Conservation (phyloP, 2,888 invertebrate species). For the Dasysyrphus albostriatus region DNA sequence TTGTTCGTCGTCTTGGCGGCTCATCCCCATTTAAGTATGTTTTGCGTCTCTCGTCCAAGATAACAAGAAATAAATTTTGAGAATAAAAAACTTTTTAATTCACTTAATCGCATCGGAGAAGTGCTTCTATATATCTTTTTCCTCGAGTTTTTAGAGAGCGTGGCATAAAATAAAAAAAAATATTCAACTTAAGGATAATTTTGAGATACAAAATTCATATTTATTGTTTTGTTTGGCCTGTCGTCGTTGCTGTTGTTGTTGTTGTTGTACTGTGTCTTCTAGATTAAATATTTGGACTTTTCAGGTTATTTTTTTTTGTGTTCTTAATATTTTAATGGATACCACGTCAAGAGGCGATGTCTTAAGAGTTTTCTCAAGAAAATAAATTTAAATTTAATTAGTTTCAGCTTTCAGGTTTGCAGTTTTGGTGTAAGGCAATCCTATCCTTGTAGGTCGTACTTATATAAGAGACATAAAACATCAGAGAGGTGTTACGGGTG, state of each 20-base stretch:
- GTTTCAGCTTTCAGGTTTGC: background rate
- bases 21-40: constrained; percentile 48
- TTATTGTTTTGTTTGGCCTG: background rate
- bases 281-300: constrained; percentile 21
- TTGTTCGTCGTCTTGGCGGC: constrained; percentile 6
- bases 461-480: background rate
- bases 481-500: background rate
- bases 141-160: background rate
- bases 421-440: background rate
- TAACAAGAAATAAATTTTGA: constrained; percentile 10
- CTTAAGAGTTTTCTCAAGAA: constrained; percentile 11
- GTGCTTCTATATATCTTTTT: constrained; percentile 38
- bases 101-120: constrained; percentile 69
- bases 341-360: constrained; percentile 11
- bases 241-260: background rate
- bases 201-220: constrained; percentile 4
- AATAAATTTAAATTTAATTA: constrained; percentile 11
- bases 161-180: background rate
- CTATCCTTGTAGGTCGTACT: background rate
- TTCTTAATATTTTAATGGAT: constrained; percentile 18
- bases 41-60: constrained; percentile 5
- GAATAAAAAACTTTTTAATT: constrained; percentile 72
- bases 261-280: background rate
- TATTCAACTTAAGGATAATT: constrained; percentile 11
- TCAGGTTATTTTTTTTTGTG: background rate